Base-by-base conservation (phyloP, 2,113 vertebrate genomes). In the Brachirus orientalis region DNA sequence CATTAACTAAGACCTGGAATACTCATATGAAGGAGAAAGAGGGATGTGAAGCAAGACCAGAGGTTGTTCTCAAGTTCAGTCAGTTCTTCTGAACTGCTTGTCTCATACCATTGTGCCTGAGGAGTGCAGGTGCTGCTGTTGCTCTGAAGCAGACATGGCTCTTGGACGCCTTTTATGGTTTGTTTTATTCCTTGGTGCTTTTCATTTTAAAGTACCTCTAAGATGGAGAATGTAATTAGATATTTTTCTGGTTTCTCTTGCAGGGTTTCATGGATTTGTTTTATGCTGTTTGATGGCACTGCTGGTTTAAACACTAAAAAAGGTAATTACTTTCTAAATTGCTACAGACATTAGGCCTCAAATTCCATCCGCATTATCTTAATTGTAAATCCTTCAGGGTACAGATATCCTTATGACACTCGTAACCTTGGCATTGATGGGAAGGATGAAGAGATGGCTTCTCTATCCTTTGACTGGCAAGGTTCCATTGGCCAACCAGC, bases 121-220 rank as follows among this genome's bases (percentile, higher is more conserved):
- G 70, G 19, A 61, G 53, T 10, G 6, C 6, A 17, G 28, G 63
- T 36, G 54, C 35, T 8, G 44, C 54, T 28, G n/a, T n/a, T n/a
- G 54, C 28, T 54, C 45, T 19, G 53, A 6, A 38, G 22, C 17
- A 61, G 64, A 40, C 77, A 89, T 87, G 86, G 61, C 58, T 71
- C 46, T 60, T 79, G 58, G 62, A 64, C 22, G 61, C 1, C 12
- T 82, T 74, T 36, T 86, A 33, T 48, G 60, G 83, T 87, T 33
- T 7, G 41, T 75, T 66, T 47, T 18, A 16, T 18, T 47, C 28
- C 11, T 60, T 9, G 11, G 8, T 0, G 14, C 3, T 53, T 17
- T 2, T 17, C 41, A 57, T 6, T 35, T 50, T 44, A 1, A 52
- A 7, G 45, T 50, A 8, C 6, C 5, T 37, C 40, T 8, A 35